phyloP scores from a whole-genome alignment of 2,113 vertebrate genomes.

The Aptenodytes forsteri region DNA sequence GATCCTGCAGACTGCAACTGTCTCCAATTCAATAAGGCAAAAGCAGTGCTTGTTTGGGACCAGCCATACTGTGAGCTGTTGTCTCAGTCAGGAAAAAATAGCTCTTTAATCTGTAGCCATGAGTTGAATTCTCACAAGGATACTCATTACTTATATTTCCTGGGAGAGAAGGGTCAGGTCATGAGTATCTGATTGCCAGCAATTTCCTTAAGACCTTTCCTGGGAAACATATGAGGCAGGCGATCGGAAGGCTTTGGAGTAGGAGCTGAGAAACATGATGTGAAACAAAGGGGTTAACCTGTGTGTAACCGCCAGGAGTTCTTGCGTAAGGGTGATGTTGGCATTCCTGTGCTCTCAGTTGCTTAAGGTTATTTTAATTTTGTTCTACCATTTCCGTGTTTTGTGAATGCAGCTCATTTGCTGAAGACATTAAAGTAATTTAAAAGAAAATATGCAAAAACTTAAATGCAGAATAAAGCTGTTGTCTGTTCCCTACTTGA shows the following conservation, averaged over 20 bases:
- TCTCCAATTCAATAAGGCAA: background rate
- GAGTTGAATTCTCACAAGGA: conserved; percentile 41
- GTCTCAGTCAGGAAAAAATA: background rate
- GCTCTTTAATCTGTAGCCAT: conserved; percentile 29
- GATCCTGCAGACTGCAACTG: background rate
- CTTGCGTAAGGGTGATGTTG: background rate
- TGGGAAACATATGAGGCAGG: background rate
- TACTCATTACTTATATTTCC: conserved; percentile 29
- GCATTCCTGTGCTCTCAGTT: background rate
- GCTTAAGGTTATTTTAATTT: background rate
- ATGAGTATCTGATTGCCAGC: conserved; percentile 45
- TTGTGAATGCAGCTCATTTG: background rate
- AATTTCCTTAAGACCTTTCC: conserved; percentile 26
- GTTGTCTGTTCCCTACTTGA: background rate
- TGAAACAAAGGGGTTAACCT: background rate
- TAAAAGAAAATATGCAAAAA: background rate
- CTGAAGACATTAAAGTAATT: background rate
- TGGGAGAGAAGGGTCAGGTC: conserved; percentile 44
- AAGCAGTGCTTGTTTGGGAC: background rate
- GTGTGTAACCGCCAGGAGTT: background rate
- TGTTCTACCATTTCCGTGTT: accelerated
- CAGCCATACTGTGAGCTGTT: background rate
- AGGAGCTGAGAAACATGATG: background rate
- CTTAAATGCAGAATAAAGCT: background rate
- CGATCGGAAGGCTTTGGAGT: background rate